Conservation (phyloP, 1,140 invertebrate species). For the Nylanderia fulva region DNA sequence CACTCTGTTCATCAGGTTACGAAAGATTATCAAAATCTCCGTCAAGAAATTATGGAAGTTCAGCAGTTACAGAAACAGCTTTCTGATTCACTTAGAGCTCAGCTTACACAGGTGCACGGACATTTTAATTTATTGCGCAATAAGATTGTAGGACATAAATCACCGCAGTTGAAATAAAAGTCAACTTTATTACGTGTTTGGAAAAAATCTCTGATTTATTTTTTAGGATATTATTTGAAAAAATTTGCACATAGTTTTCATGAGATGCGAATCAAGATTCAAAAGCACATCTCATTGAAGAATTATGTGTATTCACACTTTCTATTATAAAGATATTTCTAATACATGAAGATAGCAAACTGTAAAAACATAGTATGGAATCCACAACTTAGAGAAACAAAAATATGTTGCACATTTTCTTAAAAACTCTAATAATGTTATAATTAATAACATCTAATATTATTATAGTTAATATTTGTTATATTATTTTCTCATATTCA, state of each 20-base stretch:
- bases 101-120: slow-evolving; percentile 83
- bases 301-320: background rate
- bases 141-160: slow-evolving; percentile 81
- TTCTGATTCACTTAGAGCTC: slow-evolving; percentile 85
- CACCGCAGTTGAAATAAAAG: slow-evolving; percentile 78
- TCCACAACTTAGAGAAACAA: background rate
- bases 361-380: background rate
- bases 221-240: slow-evolving; percentile 28
- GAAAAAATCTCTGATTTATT: slow-evolving; percentile 23
- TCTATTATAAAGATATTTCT: background rate
- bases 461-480: background rate
- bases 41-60: slow-evolving; percentile 87
- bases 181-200: background rate
- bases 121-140: slow-evolving; percentile 83
- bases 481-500: background rate
- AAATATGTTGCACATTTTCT: background rate
- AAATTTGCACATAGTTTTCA: slow-evolving; percentile 18
- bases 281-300: background rate
- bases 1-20: slow-evolving; percentile 87
- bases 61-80: slow-evolving; percentile 88
- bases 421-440: background rate
- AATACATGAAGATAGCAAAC: background rate
- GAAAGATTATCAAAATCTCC: slow-evolving; percentile 87
- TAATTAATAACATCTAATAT: background rate
- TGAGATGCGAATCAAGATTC: background rate